Evolutionary conservation across 2,888 invertebrate species (phyloP).

Genomic region (Drymonia ruficornis): DNA sequence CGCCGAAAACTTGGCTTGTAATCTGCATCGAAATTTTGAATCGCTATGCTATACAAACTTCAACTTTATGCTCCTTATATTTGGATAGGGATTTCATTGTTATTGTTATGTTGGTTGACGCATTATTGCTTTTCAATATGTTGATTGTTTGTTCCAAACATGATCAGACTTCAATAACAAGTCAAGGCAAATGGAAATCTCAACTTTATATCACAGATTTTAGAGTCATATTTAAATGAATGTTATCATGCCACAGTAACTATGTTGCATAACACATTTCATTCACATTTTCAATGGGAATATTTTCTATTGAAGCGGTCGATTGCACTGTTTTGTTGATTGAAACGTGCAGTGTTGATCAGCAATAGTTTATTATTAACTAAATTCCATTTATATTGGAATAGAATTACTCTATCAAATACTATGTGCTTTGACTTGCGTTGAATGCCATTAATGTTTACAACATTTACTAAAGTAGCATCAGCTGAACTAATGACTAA

Average conservation of each 20-base stretch:
- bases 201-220: neutral
- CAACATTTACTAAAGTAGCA: no score
- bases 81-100: neutral
- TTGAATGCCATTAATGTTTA: no score
- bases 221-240: neutral
- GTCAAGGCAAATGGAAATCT: neutral
- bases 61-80: neutral
- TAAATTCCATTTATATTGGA: neutral
- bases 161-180: neutral
- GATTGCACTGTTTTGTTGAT: conserved; percentile 2
- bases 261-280: conserved; percentile 1
- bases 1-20: conserved; percentile 28
- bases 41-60: neutral
- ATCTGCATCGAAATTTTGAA: neutral
- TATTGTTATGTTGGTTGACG: neutral
- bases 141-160: neutral
- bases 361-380: neutral
- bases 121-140: neutral
- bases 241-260: neutral
- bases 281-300: conserved; percentile 2
- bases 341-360: neutral
- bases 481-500: no score
- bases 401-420: neutral
- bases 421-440: no score
- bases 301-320: conserved; percentile 5